Evolutionary conservation across 2,888 invertebrate species (phyloP).

Genomic region (Melinaea menophilus): DNA sequence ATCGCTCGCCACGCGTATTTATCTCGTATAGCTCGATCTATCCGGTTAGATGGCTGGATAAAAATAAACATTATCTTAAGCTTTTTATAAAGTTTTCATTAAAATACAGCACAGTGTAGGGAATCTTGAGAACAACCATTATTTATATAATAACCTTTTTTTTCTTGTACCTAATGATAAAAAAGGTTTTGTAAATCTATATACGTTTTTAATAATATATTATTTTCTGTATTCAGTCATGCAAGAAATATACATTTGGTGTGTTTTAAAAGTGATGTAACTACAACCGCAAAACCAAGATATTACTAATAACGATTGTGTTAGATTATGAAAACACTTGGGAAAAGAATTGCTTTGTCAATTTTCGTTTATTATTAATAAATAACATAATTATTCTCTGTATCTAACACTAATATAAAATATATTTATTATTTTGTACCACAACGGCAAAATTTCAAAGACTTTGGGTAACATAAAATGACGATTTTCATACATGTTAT

Average conservation of each 20-base stretch:
- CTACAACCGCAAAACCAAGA: not conserved
- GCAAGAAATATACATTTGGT: slow-evolving; percentile 5
- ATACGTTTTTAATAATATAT: slow-evolving; percentile 5
- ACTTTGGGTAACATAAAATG: too few relatives aligned
- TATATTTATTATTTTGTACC: too few relatives aligned
- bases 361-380: too few relatives aligned
- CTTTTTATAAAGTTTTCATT: slow-evolving; percentile 26
- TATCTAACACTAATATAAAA: too few relatives aligned
- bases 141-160: not conserved
- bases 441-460: too few relatives aligned
- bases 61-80: slow-evolving; percentile 36
- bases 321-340: too few relatives aligned
- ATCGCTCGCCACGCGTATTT: slow-evolving; percentile 40
- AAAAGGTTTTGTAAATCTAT: not conserved
- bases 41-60: slow-evolving; percentile 35
- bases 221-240: not conserved
- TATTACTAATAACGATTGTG: not conserved
- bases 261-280: slow-evolving; percentile 1
- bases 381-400: too few relatives aligned
- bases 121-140: slow-evolving; percentile 1
- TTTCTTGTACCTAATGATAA: not conserved
- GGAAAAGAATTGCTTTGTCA: too few relatives aligned
- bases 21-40: slow-evolving; percentile 35
- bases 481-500: too few relatives aligned
- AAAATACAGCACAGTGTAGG: slow-evolving; percentile 3